A percentile compares a stretch with the other conserved stretches of the same genome.
phyloP scores from a whole-genome alignment of 2,113 vertebrate genomes.

The Ciconia maguari region DNA sequence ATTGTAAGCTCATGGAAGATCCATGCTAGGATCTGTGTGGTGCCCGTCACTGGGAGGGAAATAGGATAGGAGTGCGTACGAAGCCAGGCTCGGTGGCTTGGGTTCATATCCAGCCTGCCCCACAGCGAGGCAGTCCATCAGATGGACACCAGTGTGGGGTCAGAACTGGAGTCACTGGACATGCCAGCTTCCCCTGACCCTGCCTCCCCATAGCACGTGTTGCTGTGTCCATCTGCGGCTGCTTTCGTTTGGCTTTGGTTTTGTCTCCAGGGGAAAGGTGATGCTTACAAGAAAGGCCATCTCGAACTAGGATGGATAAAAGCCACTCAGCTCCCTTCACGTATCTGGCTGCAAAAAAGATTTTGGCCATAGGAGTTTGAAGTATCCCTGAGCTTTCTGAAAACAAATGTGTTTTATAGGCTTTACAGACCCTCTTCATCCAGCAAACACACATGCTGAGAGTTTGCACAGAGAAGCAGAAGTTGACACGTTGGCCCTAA shows the following conservation, averaged over 20 bases:
- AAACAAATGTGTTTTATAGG: neutral
- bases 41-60: neutral
- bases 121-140: neutral
- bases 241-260: neutral
- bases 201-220: fast-evolving
- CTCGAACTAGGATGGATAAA: neutral
- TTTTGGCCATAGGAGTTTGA: neutral
- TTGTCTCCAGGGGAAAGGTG: neutral
- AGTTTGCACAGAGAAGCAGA: neutral
- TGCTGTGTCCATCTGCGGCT: fast-evolving
- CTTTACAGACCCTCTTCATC: neutral
- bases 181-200: neutral
- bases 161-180: fast-evolving
- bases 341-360: neutral
- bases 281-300: neutral
- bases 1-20: fast-evolving
- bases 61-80: fast-evolving
- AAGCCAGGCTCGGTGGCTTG: fast-evolving
- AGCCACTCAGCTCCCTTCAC: neutral
- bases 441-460: neutral
- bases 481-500: neutral
- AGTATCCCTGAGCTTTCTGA: neutral
- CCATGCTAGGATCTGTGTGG: neutral
- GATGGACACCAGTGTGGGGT: neutral
- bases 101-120: neutral